phyloP scores from a whole-genome alignment of 2,888 invertebrate species.

The Colostygia pectinataria region DNA sequence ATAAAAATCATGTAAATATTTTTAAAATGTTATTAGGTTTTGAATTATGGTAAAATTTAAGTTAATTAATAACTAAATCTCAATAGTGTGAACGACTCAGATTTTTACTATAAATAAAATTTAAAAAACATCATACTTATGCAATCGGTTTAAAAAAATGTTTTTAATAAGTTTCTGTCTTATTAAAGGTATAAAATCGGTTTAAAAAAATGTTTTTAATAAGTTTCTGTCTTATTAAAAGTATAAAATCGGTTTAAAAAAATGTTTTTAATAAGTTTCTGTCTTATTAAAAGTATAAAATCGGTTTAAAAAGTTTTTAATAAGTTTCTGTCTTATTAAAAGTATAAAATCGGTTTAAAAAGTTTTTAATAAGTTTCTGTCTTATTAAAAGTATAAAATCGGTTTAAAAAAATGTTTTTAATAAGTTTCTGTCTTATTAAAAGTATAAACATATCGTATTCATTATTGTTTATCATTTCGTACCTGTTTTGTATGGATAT shows the following conservation, averaged over 20 bases:
- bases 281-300: no score
- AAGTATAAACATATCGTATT: constrained; percentile 46
- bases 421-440: constrained; percentile 22
- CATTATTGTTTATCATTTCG: constrained; percentile 33
- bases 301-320: no score
- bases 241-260: no score
- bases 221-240: no score
- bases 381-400: constrained; percentile 33
- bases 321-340: no score
- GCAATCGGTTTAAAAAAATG: neutral
- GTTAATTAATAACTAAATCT: constrained; percentile 7
- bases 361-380: constrained; percentile 16
- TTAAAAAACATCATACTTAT: no score
- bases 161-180: no score
- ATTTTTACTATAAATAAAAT: constrained; percentile 12
- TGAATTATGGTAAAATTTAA: neutral
- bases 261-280: no score
- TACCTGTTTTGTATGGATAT: constrained; percentile 43
- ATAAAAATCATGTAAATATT: constrained; percentile 6
- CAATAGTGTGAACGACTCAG: constrained; percentile 10
- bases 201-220: constrained; percentile 10
- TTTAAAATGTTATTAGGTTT: neutral
- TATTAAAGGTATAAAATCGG: no score
- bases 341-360: no score
- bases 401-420: constrained; percentile 10